A percentile compares a stretch with the other conserved stretches of the same genome.
Evolutionary conservation across 2,113 vertebrate species (phyloP).

Genomic region (Megaceryle maxima): DNA sequence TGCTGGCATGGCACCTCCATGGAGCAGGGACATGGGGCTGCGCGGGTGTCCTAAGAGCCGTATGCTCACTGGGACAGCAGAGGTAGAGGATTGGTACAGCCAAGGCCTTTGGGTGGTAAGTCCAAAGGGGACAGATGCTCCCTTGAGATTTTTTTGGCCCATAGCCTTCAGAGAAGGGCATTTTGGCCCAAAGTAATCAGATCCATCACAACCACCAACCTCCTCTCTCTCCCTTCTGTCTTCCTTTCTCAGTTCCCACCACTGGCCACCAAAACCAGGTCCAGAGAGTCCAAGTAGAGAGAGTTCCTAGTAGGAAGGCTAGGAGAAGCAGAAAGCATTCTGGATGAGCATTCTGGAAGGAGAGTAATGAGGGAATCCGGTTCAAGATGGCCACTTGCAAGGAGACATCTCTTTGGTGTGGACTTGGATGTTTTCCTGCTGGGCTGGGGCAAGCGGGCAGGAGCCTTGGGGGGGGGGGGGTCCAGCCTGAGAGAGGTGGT

Average conservation of each 20-base stretch:
- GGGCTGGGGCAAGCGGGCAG: neutral
- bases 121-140: neutral
- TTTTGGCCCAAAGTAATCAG: neutral
- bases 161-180: neutral
- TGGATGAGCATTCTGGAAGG: neutral
- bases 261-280: neutral
- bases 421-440: neutral
- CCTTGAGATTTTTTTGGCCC: neutral
- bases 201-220: constrained; percentile 2
- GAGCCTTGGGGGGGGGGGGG: neutral
- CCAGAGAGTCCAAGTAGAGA: neutral
- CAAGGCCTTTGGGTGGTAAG: neutral
- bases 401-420: neutral
- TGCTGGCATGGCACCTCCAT: neutral
- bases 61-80: neutral
- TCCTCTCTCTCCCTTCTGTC: constrained; percentile 28
- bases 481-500: neutral
- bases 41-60: neutral
- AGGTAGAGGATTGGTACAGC: neutral
- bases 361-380: neutral
- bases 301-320: neutral
- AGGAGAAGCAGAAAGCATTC: neutral
- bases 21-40: neutral
- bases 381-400: neutral
- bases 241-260: neutral